Evolutionary conservation across 1,140 invertebrate species (phyloP).

Genomic region (Schlechtendalia chinensis): DNA sequence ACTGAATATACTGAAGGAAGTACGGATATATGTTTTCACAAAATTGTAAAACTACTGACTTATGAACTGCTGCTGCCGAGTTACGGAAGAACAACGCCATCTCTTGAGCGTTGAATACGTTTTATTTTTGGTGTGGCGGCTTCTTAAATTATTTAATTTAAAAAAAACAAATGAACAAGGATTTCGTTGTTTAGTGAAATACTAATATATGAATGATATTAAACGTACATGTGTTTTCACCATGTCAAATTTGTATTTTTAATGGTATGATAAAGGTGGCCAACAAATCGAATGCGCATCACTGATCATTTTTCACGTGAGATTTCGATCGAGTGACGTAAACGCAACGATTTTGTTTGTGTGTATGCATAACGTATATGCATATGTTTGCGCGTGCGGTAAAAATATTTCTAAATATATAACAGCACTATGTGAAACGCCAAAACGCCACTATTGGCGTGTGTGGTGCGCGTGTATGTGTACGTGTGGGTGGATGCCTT

Average conservation of each 20-base stretch:
- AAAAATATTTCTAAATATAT: conserved; percentile 46
- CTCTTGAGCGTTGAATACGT: no score
- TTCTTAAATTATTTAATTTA: no score
- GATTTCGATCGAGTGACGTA: conserved; percentile 34
- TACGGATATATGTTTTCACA: no score
- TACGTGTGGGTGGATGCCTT: background rate
- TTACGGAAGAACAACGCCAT: no score
- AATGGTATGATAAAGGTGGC: background rate
- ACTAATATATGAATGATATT: no score
- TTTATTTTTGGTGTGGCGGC: no score
- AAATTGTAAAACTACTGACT: no score
- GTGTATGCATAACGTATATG: background rate
- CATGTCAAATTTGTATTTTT: background rate
- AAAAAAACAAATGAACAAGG: no score
- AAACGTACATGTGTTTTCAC: no score
- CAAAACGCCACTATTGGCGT: conserved; percentile 5
- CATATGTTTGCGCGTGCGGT: background rate
- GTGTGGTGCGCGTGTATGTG: background rate
- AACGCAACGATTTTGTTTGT: conserved; percentile 19
- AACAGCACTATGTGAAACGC: background rate
- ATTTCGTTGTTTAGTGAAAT: no score
- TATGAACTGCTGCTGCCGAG: no score
- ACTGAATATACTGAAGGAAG: no score
- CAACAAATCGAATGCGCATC: background rate
- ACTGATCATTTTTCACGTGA: background rate